These are phyloP conservation scores for Gila orcuttii DNA, from an alignment of 2,113 vertebrate species.

Conservation along the genomic window DNA sequence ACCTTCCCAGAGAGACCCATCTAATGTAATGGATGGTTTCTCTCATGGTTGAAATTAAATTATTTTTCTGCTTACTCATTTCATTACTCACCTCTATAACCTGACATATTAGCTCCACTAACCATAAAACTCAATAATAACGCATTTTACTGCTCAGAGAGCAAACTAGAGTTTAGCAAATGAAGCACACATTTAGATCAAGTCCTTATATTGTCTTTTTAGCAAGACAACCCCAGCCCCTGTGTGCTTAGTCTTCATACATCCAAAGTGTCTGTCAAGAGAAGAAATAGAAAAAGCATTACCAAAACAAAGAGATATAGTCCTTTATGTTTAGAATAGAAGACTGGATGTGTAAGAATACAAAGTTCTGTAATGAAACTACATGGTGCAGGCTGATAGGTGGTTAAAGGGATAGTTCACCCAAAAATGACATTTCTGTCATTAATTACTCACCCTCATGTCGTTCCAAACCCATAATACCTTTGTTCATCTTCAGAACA, in stretches of 20 bases:
- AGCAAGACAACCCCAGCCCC: slow-evolving; percentile 65
- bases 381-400: too few species aligned
- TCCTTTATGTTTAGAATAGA: too few species aligned
- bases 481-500: too few species aligned
- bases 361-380: too few species aligned
- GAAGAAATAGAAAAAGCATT: slow-evolving; percentile 31
- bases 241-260: slow-evolving; percentile 70
- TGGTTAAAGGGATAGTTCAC: too few species aligned
- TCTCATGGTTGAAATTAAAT: not conserved
- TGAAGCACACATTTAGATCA: slow-evolving; percentile 1
- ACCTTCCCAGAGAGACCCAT: not conserved
- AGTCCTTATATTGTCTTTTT: slow-evolving; percentile 40
- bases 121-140: not conserved
- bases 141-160: not conserved
- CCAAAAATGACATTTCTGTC: too few species aligned
- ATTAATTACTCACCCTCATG: too few species aligned
- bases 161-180: not conserved
- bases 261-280: slow-evolving; percentile 74
- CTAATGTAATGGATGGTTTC: not conserved
- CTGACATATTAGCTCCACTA: not conserved
- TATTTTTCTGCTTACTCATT: not conserved
- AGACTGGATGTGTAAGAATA: not conserved
- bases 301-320: not conserved
- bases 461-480: too few species aligned
- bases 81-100: slow-evolving; percentile 15